Evolutionary conservation across 2,797 vertebrate genomes (phyloP), one percentile per base, ranked within the genome.

Genomic region (Crocidura indochinensis): DNA sequence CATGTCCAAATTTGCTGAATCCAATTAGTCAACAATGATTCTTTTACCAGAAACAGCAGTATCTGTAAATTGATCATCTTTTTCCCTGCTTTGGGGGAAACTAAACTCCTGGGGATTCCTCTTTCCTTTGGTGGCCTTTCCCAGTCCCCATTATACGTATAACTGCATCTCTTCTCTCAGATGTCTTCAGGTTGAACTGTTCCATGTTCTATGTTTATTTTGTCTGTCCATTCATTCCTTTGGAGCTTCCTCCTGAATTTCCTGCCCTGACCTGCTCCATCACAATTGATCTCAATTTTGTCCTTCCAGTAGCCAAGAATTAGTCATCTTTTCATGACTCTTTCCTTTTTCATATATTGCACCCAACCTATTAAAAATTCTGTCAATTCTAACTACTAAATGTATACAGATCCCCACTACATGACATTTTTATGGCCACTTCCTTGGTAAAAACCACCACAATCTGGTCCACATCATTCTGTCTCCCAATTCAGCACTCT

Each of bases 1-100:
- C 47, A 22, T 51, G 4, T 19, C 27, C 51, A 14, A 6, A 60
- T 60, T 5, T 2, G 12, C 29, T 53, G 51, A 19, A 62, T 24
- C 11, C 4, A 4, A 0, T 5, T 12, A 6, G 2, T 12, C 5
- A 65, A 1, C 29, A n/a, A 6, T 17, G 44, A 10, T 56, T 20
- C 26, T 12, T n/a, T 62, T 60, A 5, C 3, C 29, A 20, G 20
- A 31, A 0, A 0, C 8, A 38, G 9, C 4, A 6, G 27, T 4
- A 0, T 0, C 44, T 31, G 7, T 38, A 27, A 19, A 26, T 1
- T 15, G 19, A 6, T 44, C 7, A 15, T 11, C 15, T 10, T 14
- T 60, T 79, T 5, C 10, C 83, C 31, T 29, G 14, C 4, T 7
- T 46, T n/a, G 11, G 5, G 38, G 26, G 38, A n/a, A 1, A 15